Evolutionary conservation across 2,888 invertebrate species (phyloP), one percentile per base, ranked within the genome.

Genomic region (Macrophya alboannulata): DNA sequence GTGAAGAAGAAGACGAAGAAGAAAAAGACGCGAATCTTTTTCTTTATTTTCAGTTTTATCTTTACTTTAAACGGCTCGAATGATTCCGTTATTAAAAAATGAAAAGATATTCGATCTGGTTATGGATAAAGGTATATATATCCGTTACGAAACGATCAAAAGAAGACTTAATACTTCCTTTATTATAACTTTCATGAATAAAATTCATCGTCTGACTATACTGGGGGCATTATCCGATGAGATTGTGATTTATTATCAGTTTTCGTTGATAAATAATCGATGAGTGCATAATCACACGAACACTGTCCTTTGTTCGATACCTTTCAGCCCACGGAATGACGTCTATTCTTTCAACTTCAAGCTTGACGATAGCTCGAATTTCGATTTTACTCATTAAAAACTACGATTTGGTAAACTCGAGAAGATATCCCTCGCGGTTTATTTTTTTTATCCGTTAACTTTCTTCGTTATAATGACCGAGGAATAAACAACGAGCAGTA

Each of bases 21-120:
- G 55, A 17, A 31, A 10, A 10, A 62, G 8, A 40, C 31, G 68
- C 31, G 55, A 77, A 77, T 77, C n/a, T n/a, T 31, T 37, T 31
- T 31, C 31, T 3, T 31, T 31, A 31, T 31, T 31, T 31, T 31
- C 31, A 31, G 1, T 31, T 51, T 55, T n/a, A 51, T 77, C 48
- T 77, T 77, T 37, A 77, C 48, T 77, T 77, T 77, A 37, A 77
- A 77, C 55, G 77, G 55, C 37, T 77, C 31, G 51, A 55, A 55
- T 77, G 77, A 77, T 77, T 77, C 55, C 55, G 77, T 77, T 77
- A 77, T 77, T 59, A 62, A 81, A 62, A 48, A 55, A 55, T 48
- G 31, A 77, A 77, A 55, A 77, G 55, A 8, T 77, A 77, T 77
- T 77, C 31, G 25, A 37, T 55, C 51, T 48, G 51, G n/a, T 37